Evolutionary conservation across 64 coral and sea anemone species (phyloP), one percentile per base, ranked within the genome.

Genomic region (Porites australiensis): DNA sequence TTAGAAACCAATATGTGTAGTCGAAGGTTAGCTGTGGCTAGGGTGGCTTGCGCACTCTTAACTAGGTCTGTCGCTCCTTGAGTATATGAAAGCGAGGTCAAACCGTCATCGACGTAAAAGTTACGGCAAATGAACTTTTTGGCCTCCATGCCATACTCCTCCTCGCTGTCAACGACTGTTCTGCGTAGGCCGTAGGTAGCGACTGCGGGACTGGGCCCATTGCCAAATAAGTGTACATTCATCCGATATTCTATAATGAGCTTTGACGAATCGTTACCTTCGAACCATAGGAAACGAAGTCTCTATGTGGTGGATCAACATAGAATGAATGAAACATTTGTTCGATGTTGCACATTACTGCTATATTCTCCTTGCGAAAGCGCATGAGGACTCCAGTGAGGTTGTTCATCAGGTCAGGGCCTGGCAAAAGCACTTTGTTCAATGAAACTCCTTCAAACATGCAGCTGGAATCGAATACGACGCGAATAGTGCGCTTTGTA

Each of bases 321-420:
- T 79, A 73, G 45, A 90, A 90, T 3, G 75, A 90, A 73, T 90
- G 88, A 37, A 79, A 79, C 76, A 79, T 79, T 37, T 79, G 76
- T 21, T 79, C 44, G 5, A 79, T 58, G 27, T 49, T 9, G 48
- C 76, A 79, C 76, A 79, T 79, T 8, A 79, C 27, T 16, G 16
- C 76, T 21, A 43, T 53, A 18, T 19, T 79, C 55, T 79, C 76
- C 55, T 37, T 79, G 15, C 9, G 76, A 79, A 79, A 72, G 55
- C 48, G 76, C 18, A 79, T 79, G 13, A 79, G 55, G 12, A 79
- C 76, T 51, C 76, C 76, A 16, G 9, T 10, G 76, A 79, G 76
- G 76, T 37, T 79, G 55, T 79, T 79, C 76, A 72, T 72, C 44
- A 72, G 44, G 76, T 79, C 76, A 11, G 76, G 76, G 55, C 76